phyloP scores from a whole-genome alignment of 2,113 vertebrate species.

The Penelope pileata region DNA sequence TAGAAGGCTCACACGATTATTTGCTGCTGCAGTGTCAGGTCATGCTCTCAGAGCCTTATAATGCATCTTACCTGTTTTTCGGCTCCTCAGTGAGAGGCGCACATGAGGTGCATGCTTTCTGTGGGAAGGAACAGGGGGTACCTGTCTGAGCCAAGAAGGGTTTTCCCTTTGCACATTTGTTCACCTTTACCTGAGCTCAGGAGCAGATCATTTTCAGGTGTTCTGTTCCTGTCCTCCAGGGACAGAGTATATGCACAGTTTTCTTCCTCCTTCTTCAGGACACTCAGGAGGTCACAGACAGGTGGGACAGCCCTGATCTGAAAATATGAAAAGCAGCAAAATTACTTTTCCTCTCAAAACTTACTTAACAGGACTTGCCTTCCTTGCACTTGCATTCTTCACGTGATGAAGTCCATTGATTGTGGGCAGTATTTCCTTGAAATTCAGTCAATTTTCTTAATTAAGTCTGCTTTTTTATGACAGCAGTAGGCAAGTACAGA shows the following conservation, averaged over 20 bases:
- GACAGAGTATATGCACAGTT: constrained; percentile 73
- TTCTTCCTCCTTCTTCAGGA: constrained; percentile 78
- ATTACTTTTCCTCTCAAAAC: not conserved
- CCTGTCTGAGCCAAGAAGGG: not conserved
- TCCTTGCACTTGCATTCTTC: not conserved
- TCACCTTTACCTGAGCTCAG: constrained; percentile 61
- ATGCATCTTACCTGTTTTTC: not conserved
- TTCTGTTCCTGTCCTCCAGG: constrained; percentile 37
- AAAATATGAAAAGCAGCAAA: constrained; percentile 28
- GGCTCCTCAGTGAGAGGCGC: not conserved
- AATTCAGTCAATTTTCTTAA: not conserved
- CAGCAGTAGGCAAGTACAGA: not conserved
- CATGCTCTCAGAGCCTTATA: not conserved
- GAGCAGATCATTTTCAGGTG: not conserved
- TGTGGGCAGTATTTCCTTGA: not conserved
- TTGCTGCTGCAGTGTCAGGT: not conserved
- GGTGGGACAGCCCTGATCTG: constrained; percentile 67
- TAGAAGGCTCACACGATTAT: not conserved
- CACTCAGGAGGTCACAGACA: constrained; percentile 77
- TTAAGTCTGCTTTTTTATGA: not conserved
- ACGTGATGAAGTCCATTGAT: not conserved
- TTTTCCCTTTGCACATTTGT: not conserved
- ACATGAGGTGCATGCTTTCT: not conserved
- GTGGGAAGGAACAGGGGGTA: not conserved
- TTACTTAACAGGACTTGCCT: not conserved